phyloP scores from a whole-genome alignment of 2,797 vertebrate species.

The Cuniculus paca region DNA sequence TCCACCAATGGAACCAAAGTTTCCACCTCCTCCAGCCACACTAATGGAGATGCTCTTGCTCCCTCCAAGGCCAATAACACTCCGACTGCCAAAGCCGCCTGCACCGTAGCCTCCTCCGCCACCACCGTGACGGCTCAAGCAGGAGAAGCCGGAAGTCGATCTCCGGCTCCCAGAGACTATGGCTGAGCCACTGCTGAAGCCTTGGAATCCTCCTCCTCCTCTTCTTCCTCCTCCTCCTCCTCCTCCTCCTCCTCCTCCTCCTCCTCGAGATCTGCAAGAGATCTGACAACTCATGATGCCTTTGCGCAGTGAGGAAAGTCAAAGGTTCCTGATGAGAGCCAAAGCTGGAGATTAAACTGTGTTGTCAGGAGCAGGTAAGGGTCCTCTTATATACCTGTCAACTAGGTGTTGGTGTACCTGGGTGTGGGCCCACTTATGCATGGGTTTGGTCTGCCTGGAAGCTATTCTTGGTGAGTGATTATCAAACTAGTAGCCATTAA shows the following conservation, averaged over 20 bases:
- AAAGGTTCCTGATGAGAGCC: constrained; percentile 1
- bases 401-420: constrained; percentile 67
- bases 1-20: constrained; percentile 65
- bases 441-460: constrained; percentile 81
- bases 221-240: constrained; percentile 57
- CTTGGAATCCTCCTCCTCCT: constrained; percentile 56
- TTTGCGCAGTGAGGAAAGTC: not conserved
- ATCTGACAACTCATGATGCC: constrained; percentile 81
- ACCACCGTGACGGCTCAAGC: constrained; percentile 77
- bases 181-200: constrained; percentile 78
- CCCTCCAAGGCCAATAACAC: constrained; percentile 79
- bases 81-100: constrained; percentile 73
- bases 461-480: constrained; percentile 77
- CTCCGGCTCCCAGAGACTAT: constrained; percentile 69
- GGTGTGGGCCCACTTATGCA: constrained; percentile 69
- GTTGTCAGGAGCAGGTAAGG: constrained; percentile 44
- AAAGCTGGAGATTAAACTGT: constrained; percentile 47
- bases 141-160: constrained; percentile 62
- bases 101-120: constrained; percentile 31
- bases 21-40: constrained; percentile 73
- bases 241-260: constrained; percentile 61
- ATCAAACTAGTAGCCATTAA: constrained; percentile 77
- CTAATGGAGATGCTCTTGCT: constrained; percentile 81
- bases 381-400: constrained; percentile 76
- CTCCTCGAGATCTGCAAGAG: constrained; percentile 43